phyloP scores from a whole-genome alignment of 2,113 vertebrate species.

The Craseonycteris thonglongyai region DNA sequence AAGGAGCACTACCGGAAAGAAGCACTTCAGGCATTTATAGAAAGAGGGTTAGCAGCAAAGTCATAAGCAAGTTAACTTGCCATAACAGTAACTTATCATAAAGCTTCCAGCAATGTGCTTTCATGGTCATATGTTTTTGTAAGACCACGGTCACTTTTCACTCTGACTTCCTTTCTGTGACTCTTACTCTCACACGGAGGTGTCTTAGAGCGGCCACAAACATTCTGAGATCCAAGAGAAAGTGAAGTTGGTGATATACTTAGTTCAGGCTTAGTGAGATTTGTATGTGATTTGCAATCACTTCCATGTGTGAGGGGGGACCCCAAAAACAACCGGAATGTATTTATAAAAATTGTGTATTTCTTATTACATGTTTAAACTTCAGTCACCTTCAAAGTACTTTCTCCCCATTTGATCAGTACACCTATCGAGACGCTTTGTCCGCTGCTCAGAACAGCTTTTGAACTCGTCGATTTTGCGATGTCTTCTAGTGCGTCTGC shows the following conservation, averaged over 20 bases:
- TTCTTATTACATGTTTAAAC: no score
- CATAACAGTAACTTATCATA: not conserved
- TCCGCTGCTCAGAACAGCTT: no score
- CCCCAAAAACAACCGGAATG: no score
- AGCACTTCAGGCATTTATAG: not conserved
- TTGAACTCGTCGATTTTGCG: no score
- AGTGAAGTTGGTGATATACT: not conserved
- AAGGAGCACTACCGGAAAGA: not conserved
- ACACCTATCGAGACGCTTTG: no score
- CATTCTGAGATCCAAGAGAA: not conserved
- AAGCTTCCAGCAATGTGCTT: not conserved
- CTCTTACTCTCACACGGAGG: not conserved
- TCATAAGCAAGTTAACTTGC: not conserved
- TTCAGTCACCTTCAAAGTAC: no score
- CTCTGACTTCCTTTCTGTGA: not conserved
- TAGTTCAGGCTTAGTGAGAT: not conserved
- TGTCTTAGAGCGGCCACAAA: not conserved
- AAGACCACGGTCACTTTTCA: not conserved
- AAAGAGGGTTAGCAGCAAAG: not conserved
- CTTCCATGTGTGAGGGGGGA: no score
- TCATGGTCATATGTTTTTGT: not conserved
- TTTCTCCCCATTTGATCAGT: no score
- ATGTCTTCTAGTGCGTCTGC: no score
- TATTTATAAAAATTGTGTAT: no score
- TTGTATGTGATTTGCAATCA: not conserved